Conservation (phyloP, 2,797 vertebrate species). For the Dromococcyx pavoninus region DNA sequence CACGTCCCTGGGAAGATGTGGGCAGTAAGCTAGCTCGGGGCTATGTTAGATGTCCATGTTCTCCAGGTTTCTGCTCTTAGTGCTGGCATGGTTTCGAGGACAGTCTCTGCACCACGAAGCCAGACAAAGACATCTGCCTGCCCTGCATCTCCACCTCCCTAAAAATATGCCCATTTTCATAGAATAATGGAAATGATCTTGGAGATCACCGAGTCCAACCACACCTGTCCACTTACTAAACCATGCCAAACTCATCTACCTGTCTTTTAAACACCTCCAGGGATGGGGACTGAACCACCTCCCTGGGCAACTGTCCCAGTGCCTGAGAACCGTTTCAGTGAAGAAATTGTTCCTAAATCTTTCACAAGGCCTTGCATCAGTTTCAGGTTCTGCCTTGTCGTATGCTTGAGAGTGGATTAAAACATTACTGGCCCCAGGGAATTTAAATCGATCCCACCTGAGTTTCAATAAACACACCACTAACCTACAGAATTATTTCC, state of each 20-base stretch:
- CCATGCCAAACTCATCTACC: no score
- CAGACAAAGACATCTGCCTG: neutral
- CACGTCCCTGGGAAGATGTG: neutral
- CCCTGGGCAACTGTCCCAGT: no score
- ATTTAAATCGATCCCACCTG: neutral
- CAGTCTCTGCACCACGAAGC: neutral
- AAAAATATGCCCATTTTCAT: neutral
- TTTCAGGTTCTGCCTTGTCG: neutral
- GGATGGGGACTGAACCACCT: no score
- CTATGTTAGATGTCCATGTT: neutral
- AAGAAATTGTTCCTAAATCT: no score
- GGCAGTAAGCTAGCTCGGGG: neutral
- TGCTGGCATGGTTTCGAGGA: neutral
- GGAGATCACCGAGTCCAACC: no score
- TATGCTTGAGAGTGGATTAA: neutral
- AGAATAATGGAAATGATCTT: no score
- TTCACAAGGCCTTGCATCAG: neutral
- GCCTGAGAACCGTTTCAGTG: no score
- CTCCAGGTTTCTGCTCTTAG: neutral
- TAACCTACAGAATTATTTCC: neutral
- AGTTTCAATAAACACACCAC: neutral
- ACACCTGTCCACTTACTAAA: no score
- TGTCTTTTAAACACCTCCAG: no score
- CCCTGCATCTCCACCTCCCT: neutral
- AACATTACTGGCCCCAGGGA: neutral